These are phyloP conservation scores for Nymphalis urticae DNA, from an alignment of 2,888 invertebrate species.

Conservation along the genomic window DNA sequence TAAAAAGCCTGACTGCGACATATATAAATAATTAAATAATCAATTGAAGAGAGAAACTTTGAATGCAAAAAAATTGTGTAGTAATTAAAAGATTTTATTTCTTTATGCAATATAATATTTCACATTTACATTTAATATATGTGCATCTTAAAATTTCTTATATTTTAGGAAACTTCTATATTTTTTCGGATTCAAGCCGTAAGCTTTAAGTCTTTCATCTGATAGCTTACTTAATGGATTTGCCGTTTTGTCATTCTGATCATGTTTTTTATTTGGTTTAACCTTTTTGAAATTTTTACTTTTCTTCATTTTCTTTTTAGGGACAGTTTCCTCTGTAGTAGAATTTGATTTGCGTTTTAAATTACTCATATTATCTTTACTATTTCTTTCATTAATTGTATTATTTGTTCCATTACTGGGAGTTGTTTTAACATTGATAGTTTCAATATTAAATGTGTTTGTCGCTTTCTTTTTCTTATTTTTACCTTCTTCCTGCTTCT, in stretches of 20 bases:
- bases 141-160: constrained; percentile 70
- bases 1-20: too few relatives aligned
- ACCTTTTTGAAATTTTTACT: constrained; percentile 45
- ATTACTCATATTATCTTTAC: constrained; percentile 31
- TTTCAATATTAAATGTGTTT: constrained; percentile 51
- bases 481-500: constrained; percentile 28
- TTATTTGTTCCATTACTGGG: constrained; percentile 41
- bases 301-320: constrained; percentile 50
- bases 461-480: constrained; percentile 54
- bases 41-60: too few relatives aligned
- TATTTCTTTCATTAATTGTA: background rate
- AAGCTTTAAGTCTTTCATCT: constrained; percentile 92
- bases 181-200: constrained; percentile 95
- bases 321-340: constrained; percentile 2
- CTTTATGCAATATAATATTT: background rate
- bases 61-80: background rate
- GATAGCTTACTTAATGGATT: constrained; percentile 78
- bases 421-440: constrained; percentile 43
- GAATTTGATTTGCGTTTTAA: constrained; percentile 32
- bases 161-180: constrained; percentile 89
- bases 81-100: background rate
- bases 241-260: constrained; percentile 44
- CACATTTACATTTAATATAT: background rate
- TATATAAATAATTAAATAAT: too few relatives aligned
- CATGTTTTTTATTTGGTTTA: constrained; percentile 49